Base-by-base conservation (phyloP, 2,113 vertebrate genomes). In the Alethe diademata region DNA sequence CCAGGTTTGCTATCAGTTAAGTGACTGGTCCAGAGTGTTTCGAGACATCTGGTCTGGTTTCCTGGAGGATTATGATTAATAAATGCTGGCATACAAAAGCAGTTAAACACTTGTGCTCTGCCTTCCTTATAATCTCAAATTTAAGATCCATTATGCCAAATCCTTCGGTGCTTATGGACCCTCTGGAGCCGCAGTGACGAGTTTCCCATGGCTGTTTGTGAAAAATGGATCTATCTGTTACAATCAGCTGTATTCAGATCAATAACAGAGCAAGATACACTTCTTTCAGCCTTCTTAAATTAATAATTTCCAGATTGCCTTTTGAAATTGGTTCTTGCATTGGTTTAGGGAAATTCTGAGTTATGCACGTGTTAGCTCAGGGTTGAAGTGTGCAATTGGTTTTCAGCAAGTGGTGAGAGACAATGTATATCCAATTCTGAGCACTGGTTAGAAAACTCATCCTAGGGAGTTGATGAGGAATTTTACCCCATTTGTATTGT, bases 71-170 rank as follows among this genome's bases (percentile, higher is more conserved):
- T 92, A 60, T 74, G 51, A 88, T 93, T 73, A 90, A 74, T 73
- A 94, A 96, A 95, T 78, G 36, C 64, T 58, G 71, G 75, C 71
- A 67, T 69, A 29, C 62, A 73, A 74, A 91, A 92, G 51, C 81
- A 94, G 62, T 90, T 90, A 61, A 93, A 69, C 35, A 54, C 40
- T 91, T 86, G 58, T 58, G 74, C 72, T 90, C 90, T 81, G 47
- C 42, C 47, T 85, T 95, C 58, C 60, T 60, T 93, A 36, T 47
- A 71, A 78, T 88, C 50, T 70, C 48, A 42, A n/a, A 58, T 78
- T 79, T 83, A 85, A 86, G 50, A 38, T 53, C 45, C 7, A 12
- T 67, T 79, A 69, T 83, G 83, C 35, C 82, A 80, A 78, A 70
- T 90, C 38, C 25, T 70, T 38, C 14, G 19, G 50, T 75, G 54